Evolutionary conservation across 2,113 vertebrate genomes (phyloP), one percentile per base, ranked within the genome.

Genomic region (Melanocharis versteri): DNA sequence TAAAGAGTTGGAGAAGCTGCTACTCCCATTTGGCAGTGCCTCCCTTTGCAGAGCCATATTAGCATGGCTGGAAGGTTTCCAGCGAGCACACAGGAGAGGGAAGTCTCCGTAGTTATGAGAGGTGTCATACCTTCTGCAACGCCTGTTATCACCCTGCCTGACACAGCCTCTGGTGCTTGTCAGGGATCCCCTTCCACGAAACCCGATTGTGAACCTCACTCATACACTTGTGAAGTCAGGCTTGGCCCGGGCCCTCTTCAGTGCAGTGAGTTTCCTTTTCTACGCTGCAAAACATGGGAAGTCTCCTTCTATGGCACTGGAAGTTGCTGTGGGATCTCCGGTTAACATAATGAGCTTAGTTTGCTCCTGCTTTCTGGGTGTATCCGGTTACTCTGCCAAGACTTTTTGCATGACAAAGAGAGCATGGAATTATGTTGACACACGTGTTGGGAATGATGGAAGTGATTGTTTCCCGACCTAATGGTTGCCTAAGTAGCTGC

Each of bases 381-480:
- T 96, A 97, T 96, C 96, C 95, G 96, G 96, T 96, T 91, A 79
- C 85, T 94, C 71, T 92, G 90, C 95, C 96, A 97, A 93, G 80
- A 86, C 86, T 72, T 94, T 96, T 97, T 97, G 95, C 95, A 97
- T 97, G 96, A 97, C 94, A 97, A 97, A 95, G 96, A 93, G 77
- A 95, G 96, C 96, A 96, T 96, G 96, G 96, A 96, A 97, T 96
- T 97, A 95, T 96, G 96, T 96, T 96, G 96, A 97, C 96, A 97
- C 96, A 97, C 94, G 86, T 97, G 96, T 97, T 96, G 96, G 90
- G 94, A 97, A 96, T 94, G 96, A 96, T 97, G 96, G 96, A 96
- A 93, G 65, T 0, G 35, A 96, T 96, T 96, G 95, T 97, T 97
- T 95, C 95, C 69, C n/a, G 47, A 96, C 86, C 94, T 95, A 96